phyloP scores from a whole-genome alignment of 2,113 vertebrate genomes.

The Psophia crepitans region DNA sequence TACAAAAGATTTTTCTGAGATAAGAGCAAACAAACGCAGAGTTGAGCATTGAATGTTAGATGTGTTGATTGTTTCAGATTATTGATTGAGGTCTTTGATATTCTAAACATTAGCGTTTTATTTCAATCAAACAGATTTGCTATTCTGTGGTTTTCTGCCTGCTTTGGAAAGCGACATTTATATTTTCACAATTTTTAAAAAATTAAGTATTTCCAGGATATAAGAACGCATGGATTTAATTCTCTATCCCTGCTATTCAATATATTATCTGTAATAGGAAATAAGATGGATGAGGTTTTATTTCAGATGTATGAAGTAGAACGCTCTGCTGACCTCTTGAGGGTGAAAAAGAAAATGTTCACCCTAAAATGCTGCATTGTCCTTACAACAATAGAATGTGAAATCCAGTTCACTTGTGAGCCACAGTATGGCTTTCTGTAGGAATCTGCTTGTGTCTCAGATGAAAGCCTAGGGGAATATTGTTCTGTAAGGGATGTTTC shows the following conservation, averaged over 20 bases:
- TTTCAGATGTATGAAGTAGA: neutral
- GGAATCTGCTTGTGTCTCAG: neutral
- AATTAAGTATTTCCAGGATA: neutral
- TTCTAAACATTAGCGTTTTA: neutral
- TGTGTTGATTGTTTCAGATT: neutral
- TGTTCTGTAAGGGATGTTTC: neutral
- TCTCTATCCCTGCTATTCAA: neutral
- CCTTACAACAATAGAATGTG: rapidly evolving
- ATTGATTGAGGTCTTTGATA: neutral
- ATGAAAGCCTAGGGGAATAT: neutral
- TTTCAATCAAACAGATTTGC: neutral
- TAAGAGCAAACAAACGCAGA: neutral
- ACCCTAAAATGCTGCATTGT: neutral
- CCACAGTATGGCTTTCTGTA: neutral
- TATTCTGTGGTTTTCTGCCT: neutral
- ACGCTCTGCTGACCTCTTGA: constrained; percentile 15
- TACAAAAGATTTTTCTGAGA: neutral
- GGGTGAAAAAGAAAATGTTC: neutral
- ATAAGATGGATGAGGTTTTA: neutral
- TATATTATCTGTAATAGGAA: neutral
- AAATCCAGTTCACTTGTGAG: neutral
- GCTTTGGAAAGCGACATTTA: neutral
- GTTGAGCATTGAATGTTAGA: neutral
- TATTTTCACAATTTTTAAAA: neutral
- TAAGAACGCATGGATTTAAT: neutral